Conservation (phyloP, 2,797 vertebrate genomes). For the Xerus rutilus region DNA sequence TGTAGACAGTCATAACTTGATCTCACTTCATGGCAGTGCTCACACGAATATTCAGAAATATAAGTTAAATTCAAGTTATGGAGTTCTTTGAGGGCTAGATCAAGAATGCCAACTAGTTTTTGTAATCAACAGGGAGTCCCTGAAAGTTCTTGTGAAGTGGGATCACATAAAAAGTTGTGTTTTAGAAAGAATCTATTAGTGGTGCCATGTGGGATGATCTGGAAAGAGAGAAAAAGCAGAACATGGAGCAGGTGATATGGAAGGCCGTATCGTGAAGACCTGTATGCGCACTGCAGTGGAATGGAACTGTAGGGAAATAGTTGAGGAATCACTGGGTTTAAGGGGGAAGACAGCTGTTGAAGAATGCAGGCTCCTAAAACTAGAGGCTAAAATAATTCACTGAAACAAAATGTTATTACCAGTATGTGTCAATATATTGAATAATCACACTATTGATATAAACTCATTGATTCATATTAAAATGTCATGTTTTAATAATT, state of each 20-base stretch:
- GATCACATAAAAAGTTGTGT: not conserved
- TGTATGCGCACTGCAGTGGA: rapidly evolving
- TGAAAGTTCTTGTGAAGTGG: not conserved
- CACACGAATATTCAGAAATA: not conserved
- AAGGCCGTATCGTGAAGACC: rapidly evolving
- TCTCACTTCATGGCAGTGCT: not conserved
- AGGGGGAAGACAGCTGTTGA: not conserved
- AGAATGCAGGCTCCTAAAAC: not conserved
- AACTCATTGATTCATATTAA: not conserved
- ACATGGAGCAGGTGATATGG: no score
- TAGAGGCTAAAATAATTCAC: not conserved
- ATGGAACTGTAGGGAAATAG: not conserved
- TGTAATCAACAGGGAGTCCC: not conserved
- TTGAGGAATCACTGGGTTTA: not conserved
- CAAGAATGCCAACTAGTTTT: not conserved
- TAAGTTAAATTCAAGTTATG: not conserved
- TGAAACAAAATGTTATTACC: not conserved
- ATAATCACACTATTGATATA: not conserved
- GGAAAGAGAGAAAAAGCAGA: not conserved
- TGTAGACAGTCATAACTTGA: not conserved
- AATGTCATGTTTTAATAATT: not conserved
- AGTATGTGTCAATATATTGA: not conserved
- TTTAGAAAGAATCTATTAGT: not conserved
- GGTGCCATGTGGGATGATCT: no score
- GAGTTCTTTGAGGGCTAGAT: not conserved